phyloP scores from a whole-genome alignment of 2,888 invertebrate species.

The Synergus japonicus region DNA sequence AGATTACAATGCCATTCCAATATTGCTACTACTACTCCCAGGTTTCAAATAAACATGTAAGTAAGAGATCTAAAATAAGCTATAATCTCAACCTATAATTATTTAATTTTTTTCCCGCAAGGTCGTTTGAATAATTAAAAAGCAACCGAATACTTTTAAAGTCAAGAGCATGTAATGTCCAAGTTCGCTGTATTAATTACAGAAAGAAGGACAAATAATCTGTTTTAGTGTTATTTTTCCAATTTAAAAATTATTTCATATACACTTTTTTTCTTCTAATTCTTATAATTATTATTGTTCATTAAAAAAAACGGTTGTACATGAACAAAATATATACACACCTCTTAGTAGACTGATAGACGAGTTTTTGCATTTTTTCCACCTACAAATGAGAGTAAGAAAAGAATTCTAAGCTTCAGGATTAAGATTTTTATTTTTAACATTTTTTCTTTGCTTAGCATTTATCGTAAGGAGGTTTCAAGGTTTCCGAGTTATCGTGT shows the following conservation, averaged over 20 bases:
- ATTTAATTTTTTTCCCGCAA: not conserved
- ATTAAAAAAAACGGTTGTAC: not conserved
- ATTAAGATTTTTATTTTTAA: not conserved
- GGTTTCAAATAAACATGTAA: not conserved
- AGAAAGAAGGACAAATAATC: not conserved
- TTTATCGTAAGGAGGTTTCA: not conserved
- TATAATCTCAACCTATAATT: not conserved
- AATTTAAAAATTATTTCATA: too few relatives aligned
- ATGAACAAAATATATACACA: too few relatives aligned
- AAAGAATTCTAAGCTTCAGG: not conserved
- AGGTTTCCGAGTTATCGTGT: not conserved
- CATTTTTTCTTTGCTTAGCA: not conserved
- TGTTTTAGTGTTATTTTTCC: too few relatives aligned
- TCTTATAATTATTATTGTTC: not conserved
- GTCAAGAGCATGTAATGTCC: not conserved
- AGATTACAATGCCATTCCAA: too few relatives aligned
- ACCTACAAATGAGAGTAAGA: not conserved
- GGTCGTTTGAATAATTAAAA: constrained; percentile 23
- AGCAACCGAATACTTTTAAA: constrained; percentile 9
- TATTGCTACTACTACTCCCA: too few relatives aligned
- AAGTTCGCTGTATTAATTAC: not conserved
- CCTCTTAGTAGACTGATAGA: too few relatives aligned
- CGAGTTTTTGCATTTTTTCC: not conserved
- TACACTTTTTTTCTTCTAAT: not conserved
- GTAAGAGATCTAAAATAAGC: not conserved